Evolutionary conservation across 2,113 vertebrate genomes (phyloP).

Genomic region (Clupea harengus): DNA sequence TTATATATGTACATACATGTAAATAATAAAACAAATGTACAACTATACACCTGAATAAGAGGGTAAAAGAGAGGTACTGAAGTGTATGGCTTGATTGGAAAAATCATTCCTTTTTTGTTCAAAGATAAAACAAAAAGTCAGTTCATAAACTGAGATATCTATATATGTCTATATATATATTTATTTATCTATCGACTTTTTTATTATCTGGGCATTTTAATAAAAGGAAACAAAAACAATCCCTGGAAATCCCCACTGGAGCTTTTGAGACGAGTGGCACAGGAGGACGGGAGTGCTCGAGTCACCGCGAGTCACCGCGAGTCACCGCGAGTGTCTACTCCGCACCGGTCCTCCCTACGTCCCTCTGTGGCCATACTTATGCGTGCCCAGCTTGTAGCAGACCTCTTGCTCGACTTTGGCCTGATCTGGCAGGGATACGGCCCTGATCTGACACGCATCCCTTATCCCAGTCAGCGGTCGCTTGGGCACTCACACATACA

Average conservation of each 20-base stretch:
- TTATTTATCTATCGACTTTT: background rate
- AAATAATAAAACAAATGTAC: conserved; percentile 64
- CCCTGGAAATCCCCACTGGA: conserved; percentile 39
- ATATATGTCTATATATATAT: conserved; percentile 1
- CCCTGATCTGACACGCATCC: background rate
- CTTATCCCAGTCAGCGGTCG: background rate
- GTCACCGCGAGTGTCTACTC: background rate
- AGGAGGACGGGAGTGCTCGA: background rate
- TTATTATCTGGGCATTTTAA: conserved; percentile 30
- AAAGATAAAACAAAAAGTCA: conserved; percentile 42
- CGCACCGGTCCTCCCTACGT: conserved; percentile 1
- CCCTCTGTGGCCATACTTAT: background rate
- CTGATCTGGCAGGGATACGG: background rate
- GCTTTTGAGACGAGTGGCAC: background rate
- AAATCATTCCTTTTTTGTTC: conserved; percentile 49
- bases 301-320: background rate
- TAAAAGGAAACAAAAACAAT: conserved; percentile 41
- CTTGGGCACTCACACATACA: conserved; percentile 49
- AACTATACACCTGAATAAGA: conserved; percentile 82
- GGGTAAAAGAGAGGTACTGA: conserved; percentile 92
- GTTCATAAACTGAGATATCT: conserved; percentile 56
- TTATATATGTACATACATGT: conserved; percentile 58
- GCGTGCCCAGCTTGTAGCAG: no score
- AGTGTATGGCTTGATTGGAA: conserved; percentile 94
- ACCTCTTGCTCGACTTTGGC: no score